phyloP scores from a whole-genome alignment of 2,888 invertebrate species.

The Leucophenga montana region DNA sequence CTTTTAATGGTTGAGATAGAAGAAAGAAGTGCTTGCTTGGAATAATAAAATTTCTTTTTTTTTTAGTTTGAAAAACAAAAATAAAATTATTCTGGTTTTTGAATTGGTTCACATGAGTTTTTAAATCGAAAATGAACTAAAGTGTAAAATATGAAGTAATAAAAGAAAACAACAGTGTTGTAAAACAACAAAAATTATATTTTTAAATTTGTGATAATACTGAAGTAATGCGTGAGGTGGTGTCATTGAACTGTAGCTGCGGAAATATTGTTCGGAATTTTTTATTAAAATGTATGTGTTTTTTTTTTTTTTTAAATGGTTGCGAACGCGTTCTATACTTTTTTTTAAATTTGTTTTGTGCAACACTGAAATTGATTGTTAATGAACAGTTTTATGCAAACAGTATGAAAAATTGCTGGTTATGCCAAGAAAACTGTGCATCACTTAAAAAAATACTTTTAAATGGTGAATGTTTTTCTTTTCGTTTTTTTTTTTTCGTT shows the following conservation, averaged over 20 bases:
- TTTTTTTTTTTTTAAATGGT: neutral
- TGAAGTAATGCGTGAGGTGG: neutral
- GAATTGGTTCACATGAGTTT: slow-evolving; percentile 38
- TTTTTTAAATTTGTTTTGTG: too few relatives aligned
- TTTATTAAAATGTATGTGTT: neutral
- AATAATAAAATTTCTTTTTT: neutral
- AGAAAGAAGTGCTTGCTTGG: slow-evolving; percentile 48
- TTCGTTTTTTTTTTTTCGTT: too few relatives aligned
- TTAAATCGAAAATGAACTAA: slow-evolving; percentile 36
- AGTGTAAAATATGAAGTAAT: slow-evolving; percentile 12
- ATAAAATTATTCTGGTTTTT: slow-evolving; percentile 42
- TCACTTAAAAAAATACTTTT: too few relatives aligned
- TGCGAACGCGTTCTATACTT: neutral
- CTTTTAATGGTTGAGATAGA: slow-evolving; percentile 67
- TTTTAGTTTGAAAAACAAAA: slow-evolving; percentile 30
- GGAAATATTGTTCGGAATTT: too few relatives aligned
- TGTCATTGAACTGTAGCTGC: too few relatives aligned
- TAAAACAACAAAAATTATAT: slow-evolving; percentile 17
- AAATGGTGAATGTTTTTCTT: too few relatives aligned
- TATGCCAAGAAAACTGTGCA: too few relatives aligned
- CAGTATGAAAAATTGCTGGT: too few relatives aligned
- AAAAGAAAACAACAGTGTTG: slow-evolving; percentile 28
- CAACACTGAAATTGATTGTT: too few relatives aligned
- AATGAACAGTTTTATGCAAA: too few relatives aligned
- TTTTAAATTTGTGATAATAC: neutral